Conservation (phyloP, 2,113 vertebrate species). For the Ophiodon elongatus region DNA sequence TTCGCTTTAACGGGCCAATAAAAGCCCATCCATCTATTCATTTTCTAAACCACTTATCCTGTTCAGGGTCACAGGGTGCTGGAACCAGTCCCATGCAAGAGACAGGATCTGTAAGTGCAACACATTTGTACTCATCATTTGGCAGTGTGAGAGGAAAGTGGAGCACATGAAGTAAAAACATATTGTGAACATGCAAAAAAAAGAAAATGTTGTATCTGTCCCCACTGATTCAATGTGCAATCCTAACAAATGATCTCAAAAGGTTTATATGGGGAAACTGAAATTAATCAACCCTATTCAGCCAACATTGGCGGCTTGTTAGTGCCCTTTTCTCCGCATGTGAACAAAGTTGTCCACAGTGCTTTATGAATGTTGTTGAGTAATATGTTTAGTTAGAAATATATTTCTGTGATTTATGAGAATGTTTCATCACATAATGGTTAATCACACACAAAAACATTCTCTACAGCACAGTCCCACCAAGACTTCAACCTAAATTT, state of each 20-base stretch:
- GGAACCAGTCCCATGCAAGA: constrained; percentile 4
- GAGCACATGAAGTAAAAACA: not conserved
- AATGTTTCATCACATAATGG: not conserved
- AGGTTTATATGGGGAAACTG: not conserved
- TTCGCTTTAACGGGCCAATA: constrained; percentile 50
- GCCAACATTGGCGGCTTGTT: not conserved
- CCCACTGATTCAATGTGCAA: not conserved
- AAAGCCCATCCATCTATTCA: constrained; percentile 43
- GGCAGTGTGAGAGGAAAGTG: not conserved
- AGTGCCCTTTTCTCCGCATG: not conserved
- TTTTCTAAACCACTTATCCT: constrained; percentile 30
- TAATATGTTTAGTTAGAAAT: not conserved
- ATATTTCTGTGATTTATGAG: not conserved
- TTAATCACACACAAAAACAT: not conserved
- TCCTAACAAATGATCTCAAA: not conserved
- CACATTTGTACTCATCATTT: not conserved
- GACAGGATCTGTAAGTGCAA: constrained; percentile 17
- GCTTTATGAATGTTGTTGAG: constrained; percentile 1
- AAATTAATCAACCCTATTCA: not conserved
- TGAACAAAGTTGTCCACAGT: not conserved
- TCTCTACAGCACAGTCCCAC: not conserved
- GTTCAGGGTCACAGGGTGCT: constrained; percentile 24
- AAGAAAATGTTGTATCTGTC: not conserved
- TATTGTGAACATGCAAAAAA: not conserved
- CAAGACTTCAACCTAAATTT: not conserved